Evolutionary conservation across 2,113 vertebrate species (phyloP), one percentile per base, ranked within the genome.

Genomic region (Oreochromis tanganicae): DNA sequence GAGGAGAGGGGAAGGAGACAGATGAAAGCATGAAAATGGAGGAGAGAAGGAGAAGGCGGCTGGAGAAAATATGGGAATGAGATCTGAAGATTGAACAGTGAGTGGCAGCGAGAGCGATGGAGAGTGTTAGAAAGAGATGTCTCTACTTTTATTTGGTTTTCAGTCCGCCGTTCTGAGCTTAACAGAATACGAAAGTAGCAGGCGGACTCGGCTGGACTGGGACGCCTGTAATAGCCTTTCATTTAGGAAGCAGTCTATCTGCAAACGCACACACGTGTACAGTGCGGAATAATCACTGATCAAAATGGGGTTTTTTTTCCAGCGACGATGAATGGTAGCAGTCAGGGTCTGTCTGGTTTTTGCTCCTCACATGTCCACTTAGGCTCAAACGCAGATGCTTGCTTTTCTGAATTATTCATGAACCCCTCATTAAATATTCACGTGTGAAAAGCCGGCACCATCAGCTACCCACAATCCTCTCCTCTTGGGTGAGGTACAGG

Each of bases 341-440:
- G 90, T 83, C 89, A 55, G 86, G 59, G 55, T 91, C 84, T 83
- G 92, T 90, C 89, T 89, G 93, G 71, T 85, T 81, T 66, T 27
- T 86, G 84, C 90, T 93, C 91, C 93, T 94, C 91, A 87, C 90
- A 92, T 91, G 94, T 94, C 93, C 94, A 95, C 94, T 95, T 94
- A 92, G 90, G 83, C 93, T 93, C 96, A 95, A 95, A 95, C 88
- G 81, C 95, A 94, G 93, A 92, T 95, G 93, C 93, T 94, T 93
- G 92, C 94, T 93, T 81, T 80, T 88, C 57, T 96, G 90, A 94
- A 95, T 96, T 94, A 96, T 96, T 95, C 93, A 96, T 93, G 85
- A 95, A 78, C 63, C 14, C 78, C 21, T 93, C 86, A 93, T 96
- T 89, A 96, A 96, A 94, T 96, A 96, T 96, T 96, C 93, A 96